These are phyloP conservation scores for Gymnarchus niloticus DNA, from an alignment of 2,113 vertebrate species.

Conservation along the genomic window DNA sequence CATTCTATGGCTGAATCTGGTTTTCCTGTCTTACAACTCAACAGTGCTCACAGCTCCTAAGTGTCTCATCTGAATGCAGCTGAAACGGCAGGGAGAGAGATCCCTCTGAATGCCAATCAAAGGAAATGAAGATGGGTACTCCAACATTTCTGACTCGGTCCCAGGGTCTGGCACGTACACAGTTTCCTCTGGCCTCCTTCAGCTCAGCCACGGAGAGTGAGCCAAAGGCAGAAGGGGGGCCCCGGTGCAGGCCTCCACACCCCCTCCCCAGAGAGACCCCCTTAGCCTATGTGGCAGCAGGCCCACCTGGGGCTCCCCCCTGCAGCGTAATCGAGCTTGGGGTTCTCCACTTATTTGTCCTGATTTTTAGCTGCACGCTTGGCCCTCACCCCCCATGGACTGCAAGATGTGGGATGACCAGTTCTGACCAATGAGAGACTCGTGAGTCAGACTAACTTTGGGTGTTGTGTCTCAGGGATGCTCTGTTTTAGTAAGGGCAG, in stretches of 20 bases:
- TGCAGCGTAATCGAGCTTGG: neutral
- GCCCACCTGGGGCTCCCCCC: neutral
- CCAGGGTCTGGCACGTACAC: conserved; percentile 17
- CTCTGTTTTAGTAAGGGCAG: no score
- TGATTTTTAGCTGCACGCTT: neutral
- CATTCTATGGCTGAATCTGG: neutral
- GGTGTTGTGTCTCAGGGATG: neutral
- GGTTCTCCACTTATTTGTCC: neutral
- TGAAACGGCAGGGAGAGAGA: conserved; percentile 27
- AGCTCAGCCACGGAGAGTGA: neutral
- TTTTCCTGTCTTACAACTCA: conserved; percentile 39
- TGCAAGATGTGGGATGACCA: no score
- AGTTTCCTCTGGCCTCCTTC: conserved; percentile 5
- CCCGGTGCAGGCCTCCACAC: neutral
- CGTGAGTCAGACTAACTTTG: neutral
- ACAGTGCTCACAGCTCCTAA: conserved; percentile 27
- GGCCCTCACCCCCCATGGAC: neutral
- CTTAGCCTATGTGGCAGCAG: neutral
- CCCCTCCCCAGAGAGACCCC: neutral
- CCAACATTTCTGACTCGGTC: conserved; percentile 25
- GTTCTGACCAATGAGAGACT: neutral
- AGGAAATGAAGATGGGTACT: conserved; percentile 20
- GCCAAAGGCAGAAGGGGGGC: neutral
- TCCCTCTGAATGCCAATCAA: conserved; percentile 27
- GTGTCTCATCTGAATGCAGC: conserved; percentile 34